Evolutionary conservation across 2,113 vertebrate species (phyloP), one percentile per base, ranked within the genome.

Genomic region (Sinosuthora webbiana): DNA sequence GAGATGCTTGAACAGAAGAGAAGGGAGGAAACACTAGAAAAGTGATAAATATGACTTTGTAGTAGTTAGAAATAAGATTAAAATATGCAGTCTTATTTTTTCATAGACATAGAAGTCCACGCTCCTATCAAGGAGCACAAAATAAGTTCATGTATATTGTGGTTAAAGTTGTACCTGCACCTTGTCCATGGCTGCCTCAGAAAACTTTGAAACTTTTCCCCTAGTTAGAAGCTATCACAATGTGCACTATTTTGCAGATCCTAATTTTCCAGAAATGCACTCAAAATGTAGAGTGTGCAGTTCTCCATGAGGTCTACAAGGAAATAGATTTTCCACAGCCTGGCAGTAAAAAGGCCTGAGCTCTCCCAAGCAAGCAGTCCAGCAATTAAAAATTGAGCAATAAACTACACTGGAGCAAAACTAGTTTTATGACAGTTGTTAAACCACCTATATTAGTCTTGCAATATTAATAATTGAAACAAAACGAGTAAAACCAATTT

Each of bases 401-500:
- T 79, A 89, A 89, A 90, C 69, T 52, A 91, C 44, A 81, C 24
- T 15, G 56, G 69, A 92, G 73, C 44, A 90, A 94, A 57, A 37
- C 25, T 60, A 35, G 22, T 79, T 96, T 95, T 91, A 96, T 64
- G 85, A 68, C 31, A 60, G 70, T 39, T 80, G 30, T 95, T 80
- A 94, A 75, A 89, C 53, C 49, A 85, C 31, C 24, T 45, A 10
- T 77, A 76, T 84, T 84, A 59, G 41, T 74, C 64, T 81, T 78
- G 59, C 10, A 78, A 80, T 63, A 94, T 92, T 91, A 93, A 88
- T 89, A 94, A 92, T 59, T 65, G 49, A 89, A 95, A 91, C 9
- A 80, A 92, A 93, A 79, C 2, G 11, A 96, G 37, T 92, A 90
- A 76, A 73, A 63, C 13, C 27, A 24, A 5, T 74, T 76, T 70